Evolutionary conservation across 1,140 invertebrate genomes (phyloP), one percentile per base, ranked within the genome.

Genomic region (Zaprionus africanus): DNA sequence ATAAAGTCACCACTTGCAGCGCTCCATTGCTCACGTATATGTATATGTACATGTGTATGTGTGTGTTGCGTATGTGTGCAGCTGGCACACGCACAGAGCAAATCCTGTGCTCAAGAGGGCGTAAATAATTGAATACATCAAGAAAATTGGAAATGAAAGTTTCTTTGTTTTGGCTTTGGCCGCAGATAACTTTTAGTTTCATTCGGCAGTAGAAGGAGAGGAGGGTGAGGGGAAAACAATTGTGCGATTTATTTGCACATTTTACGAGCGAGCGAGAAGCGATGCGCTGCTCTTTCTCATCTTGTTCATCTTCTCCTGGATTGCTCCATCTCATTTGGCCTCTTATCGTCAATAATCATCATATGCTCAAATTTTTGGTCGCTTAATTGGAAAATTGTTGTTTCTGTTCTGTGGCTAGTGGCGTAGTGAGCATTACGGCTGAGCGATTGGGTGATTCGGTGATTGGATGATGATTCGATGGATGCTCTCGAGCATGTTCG

Each of bases 111-210:
- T 90, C 86, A 90, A 90, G 86, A 90, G 86, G 86, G 86, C 80
- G 86, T 90, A 90, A 90, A 90, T 90, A 90, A 90, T 90, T 90
- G 85, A 90, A 90, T 90, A 90, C 86, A 90, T 90, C 82, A 90
- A 90, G 82, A 90, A 90, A 90, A 90, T 90, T 90, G 86, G 86
- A 86, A 90, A 90, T 82, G 85, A 90, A 88, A 88, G 85, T 88
- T 88, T 88, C 75, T 90, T 88, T 85, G 78, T 84, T 88, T 88
- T 84, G 81, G 82, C 62, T 63, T 72, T 85, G 76, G 85, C 71
- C 85, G 78, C 70, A 90, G 84, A 81, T 82, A 84, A 81, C 85
- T 90, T 88, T 88, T 88, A 88, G 85, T 88, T 88, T 88, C 85
- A 62, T 70, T 79, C 51, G 64, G 58, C 59, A 17, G 19, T 19